phyloP scores from a whole-genome alignment of 2,797 vertebrate genomes.

The Diplodus sargus region DNA sequence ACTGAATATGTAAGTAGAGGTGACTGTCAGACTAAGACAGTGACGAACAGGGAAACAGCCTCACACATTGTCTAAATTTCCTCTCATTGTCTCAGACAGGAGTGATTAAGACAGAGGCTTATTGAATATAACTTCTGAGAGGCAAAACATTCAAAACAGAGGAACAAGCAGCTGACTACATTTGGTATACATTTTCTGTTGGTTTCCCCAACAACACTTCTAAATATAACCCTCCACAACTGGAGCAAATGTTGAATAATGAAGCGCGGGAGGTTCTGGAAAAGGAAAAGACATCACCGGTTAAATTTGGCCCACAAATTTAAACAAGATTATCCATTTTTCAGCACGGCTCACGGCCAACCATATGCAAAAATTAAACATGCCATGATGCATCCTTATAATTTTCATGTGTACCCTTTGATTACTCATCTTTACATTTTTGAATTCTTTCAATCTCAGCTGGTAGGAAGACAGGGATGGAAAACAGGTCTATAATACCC shows the following conservation, averaged over 20 bases:
- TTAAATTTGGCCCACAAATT: slow-evolving; percentile 35
- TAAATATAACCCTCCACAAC: slow-evolving; percentile 76
- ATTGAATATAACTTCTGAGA: slow-evolving; percentile 4
- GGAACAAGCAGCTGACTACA: slow-evolving; percentile 30
- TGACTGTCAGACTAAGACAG: slow-evolving; percentile 7
- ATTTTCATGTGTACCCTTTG: not conserved
- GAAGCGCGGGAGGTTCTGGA: slow-evolving; percentile 53
- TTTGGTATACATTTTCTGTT: slow-evolving; percentile 47
- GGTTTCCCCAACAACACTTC: slow-evolving; percentile 77
- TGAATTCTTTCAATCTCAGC: not conserved
- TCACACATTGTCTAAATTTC: too few relatives aligned
- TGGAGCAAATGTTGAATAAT: slow-evolving; percentile 81
- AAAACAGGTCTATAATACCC: not conserved
- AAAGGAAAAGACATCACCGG: slow-evolving; percentile 34
- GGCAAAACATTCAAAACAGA: slow-evolving; percentile 25
- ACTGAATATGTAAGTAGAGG: slow-evolving; percentile 4
- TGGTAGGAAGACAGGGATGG: not conserved
- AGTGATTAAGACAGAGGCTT: slow-evolving; percentile 15
- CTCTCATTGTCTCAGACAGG: not conserved
- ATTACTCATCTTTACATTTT: slow-evolving; percentile 1
- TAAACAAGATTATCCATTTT: slow-evolving; percentile 32
- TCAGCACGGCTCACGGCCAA: slow-evolving; percentile 7
- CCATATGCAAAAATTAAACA: slow-evolving; percentile 19
- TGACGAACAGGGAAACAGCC: slow-evolving; percentile 14
- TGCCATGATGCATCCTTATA: not conserved